These are phyloP conservation scores for Xiphorhynchus elegans DNA, from an alignment of 2,113 vertebrate genomes.

Conservation along the genomic window DNA sequence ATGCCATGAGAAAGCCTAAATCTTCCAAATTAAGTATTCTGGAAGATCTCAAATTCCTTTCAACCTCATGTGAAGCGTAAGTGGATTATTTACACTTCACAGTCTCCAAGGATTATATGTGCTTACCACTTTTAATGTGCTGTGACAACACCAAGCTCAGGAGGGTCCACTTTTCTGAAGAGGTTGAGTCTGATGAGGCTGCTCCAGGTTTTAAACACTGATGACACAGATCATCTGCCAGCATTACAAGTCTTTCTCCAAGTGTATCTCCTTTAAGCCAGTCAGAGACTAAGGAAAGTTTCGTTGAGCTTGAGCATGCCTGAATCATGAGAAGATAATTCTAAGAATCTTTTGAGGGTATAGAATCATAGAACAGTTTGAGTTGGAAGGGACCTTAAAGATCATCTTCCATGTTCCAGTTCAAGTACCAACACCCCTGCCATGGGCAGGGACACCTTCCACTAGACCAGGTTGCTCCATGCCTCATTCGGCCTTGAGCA, in stretches of 20 bases:
- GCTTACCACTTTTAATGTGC: conserved; percentile 83
- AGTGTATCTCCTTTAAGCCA: conserved; percentile 91
- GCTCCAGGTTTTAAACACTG: conserved; percentile 59
- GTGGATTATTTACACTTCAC: background rate
- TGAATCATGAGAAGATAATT: conserved; percentile 60
- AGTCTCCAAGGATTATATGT: background rate
- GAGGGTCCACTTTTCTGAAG: conserved; percentile 85
- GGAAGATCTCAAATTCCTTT: background rate
- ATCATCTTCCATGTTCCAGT: background rate
- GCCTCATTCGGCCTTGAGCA: background rate
- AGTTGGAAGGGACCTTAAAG: background rate
- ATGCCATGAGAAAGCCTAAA: background rate
- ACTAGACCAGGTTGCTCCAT: background rate
- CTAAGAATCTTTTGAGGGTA: background rate
- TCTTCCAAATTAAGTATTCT: background rate
- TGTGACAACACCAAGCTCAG: conserved; percentile 90
- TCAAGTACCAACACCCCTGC: background rate
- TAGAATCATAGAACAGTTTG: background rate
- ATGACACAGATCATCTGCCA: conserved; percentile 86
- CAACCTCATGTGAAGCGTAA: background rate
- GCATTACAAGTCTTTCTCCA: conserved; percentile 83
- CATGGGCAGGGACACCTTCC: background rate
- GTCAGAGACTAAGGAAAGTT: conserved; percentile 76
- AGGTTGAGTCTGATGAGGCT: conserved; percentile 54
- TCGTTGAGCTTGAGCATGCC: conserved; percentile 82